Evolutionary conservation across 2,797 vertebrate species (phyloP).

Genomic region (Sebastes minor): DNA sequence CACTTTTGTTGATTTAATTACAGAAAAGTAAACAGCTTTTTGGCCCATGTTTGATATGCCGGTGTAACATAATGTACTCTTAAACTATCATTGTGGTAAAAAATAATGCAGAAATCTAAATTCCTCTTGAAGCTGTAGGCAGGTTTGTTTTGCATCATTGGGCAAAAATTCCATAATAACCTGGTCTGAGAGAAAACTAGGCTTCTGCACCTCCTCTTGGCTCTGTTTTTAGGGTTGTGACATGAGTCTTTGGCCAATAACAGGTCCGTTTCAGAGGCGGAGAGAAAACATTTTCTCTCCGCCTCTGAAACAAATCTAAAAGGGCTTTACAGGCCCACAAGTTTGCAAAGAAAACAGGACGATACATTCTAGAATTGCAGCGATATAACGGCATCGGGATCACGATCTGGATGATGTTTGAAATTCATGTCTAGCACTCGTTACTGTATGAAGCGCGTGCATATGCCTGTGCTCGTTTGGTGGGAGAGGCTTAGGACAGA

Average conservation of each 20-base stretch:
- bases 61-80: background rate
- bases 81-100: background rate
- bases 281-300: background rate
- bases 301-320: background rate
- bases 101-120: background rate
- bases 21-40: background rate
- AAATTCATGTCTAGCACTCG: rapidly evolving
- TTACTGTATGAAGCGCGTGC: too few species aligned
- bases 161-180: background rate
- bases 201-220: background rate
- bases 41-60: background rate
- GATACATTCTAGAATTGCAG: too few species aligned
- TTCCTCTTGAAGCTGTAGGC: background rate
- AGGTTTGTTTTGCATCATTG: too few species aligned
- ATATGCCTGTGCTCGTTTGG: too few species aligned
- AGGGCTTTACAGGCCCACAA: background rate
- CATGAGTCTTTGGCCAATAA: background rate
- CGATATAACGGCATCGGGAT: too few species aligned
- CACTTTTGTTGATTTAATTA: slow-evolving; percentile 2
- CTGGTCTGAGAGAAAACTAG: background rate
- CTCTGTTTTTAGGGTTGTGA: background rate
- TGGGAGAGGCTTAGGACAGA: too few species aligned
- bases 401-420: too few species aligned
- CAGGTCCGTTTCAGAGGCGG: background rate
- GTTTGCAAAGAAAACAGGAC: background rate